Base-by-base conservation (phyloP, 1,140 invertebrate species). In the Bombus huntii region DNA sequence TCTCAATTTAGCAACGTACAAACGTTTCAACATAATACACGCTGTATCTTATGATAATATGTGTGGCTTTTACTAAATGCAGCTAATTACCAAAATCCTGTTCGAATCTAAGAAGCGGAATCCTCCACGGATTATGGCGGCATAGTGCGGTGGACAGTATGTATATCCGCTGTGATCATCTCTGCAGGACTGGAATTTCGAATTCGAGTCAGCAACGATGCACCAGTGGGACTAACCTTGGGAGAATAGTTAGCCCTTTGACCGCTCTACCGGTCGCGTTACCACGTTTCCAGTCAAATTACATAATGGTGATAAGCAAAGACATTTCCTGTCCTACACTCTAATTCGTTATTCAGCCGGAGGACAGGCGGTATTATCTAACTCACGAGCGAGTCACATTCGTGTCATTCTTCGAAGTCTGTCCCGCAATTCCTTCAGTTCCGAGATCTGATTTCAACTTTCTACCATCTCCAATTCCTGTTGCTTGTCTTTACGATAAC, bases 251-350 rank as follows among this genome's bases (percentile, higher is more conserved):
- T 18, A n/a, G 22, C 22, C 78, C 83, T 85, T 81, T 85, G 83
- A 81, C 78, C 83, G 15, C 53, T 47, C 31, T 31, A 22, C 22
- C 8, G 31, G 28, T 34, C 10, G 37, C 57, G 57, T 70, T 83
- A 28, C 37, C n/a, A n/a, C 74, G 22, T 73, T 70, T 47, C 77
- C 34, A 9, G 44, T 22, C 44, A 81, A 85, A 81, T 85, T 85
- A 81, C 70, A 25, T 65, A 85, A 85, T 53, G 57, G 34, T 3
- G 78, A 81, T 85, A 85, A 85, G 70, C 83, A 74, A 85, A 74
- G 78, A 73, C 70, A 34, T 59, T 57, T 74, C 78, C 57, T 22
- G 57, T n/a, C 15, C 37, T 10, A 34, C 10, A 25, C 37, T 22
- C 28, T 5, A 42, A 74, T 74, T 12, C 44, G 78, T 85, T 66